Percentiles rank a stretch among this genome's conserved stretches.
phyloP scores from a whole-genome alignment of 2,888 invertebrate genomes.

The Meiosimyza decipiens region DNA sequence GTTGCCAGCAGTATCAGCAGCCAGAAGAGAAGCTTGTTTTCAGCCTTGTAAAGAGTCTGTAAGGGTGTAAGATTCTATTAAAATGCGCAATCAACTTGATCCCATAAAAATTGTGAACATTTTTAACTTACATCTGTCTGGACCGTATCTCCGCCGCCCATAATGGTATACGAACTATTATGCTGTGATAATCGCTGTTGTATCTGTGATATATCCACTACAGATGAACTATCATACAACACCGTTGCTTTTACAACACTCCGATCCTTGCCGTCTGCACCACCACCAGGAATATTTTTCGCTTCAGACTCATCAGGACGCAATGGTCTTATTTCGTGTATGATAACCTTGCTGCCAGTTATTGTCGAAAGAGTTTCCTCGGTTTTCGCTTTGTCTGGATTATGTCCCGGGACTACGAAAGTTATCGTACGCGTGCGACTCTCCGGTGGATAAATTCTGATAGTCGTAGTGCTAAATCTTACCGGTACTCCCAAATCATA shows the following conservation, averaged over 20 bases:
- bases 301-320: conserved; percentile 70
- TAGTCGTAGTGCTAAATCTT: conserved; percentile 76
- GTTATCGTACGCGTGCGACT: conserved; percentile 80
- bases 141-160: conserved; percentile 53
- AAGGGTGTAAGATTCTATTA: conserved; percentile 61
- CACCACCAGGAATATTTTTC: conserved; percentile 69
- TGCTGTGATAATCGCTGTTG: conserved; percentile 72
- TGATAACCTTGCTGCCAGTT: conserved; percentile 82
- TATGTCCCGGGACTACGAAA: conserved; percentile 83
- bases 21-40: conserved; percentile 81
- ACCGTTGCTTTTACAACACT: conserved; percentile 81
- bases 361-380: conserved; percentile 81
- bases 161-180: conserved; percentile 63
- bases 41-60: conserved; percentile 78
- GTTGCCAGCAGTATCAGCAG: conserved; percentile 80
- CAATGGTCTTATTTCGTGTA: conserved; percentile 80
- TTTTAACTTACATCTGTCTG: conserved; percentile 61
- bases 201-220: conserved; percentile 79
- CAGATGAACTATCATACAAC: conserved; percentile 73
- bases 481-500: conserved; percentile 88
- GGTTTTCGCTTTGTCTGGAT: conserved; percentile 78
- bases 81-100: conserved; percentile 19
- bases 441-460: conserved; percentile 83
- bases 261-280: conserved; percentile 70
- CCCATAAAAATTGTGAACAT: background rate